Evolutionary conservation across 1,140 invertebrate genomes (phyloP), one percentile per base, ranked within the genome.

Genomic region (Nixonia krombeini): DNA sequence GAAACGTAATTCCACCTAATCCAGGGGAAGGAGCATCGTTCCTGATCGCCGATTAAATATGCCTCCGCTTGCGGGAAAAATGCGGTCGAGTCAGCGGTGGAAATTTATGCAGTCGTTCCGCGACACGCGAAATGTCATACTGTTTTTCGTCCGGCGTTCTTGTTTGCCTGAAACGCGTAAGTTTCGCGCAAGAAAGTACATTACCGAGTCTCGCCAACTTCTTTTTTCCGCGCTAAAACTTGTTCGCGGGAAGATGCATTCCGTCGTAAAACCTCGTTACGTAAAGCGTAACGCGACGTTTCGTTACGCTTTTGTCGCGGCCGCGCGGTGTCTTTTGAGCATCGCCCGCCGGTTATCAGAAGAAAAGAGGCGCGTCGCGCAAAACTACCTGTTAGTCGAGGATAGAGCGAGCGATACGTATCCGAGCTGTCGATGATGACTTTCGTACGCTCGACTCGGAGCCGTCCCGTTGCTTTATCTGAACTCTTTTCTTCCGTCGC

Each of bases 1-100:
- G 73, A 75, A 75, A 76, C 72, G 72, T 77, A 76, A 78, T 80
- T 80, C 72, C 74, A 78, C 74, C 66, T 45, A 66, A 74, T n/a
- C n/a, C n/a, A n/a, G n/a, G n/a, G n/a, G n/a, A n/a, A n/a, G n/a
- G n/a, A n/a, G n/a, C n/a, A n/a, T n/a, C n/a, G n/a, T n/a, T n/a
- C n/a, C n/a, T n/a, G n/a, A n/a, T n/a, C n/a, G n/a, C n/a, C n/a
- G n/a, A n/a, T n/a, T n/a, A n/a, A n/a, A n/a, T n/a, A n/a, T n/a
- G n/a, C n/a, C n/a, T n/a, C n/a, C n/a, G n/a, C n/a, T n/a, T n/a
- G n/a, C n/a, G n/a, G n/a, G n/a, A n/a, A n/a, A n/a, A n/a, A n/a
- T n/a, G n/a, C n/a, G n/a, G n/a, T n/a, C n/a, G n/a, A n/a, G n/a
- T n/a, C n/a, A n/a, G n/a, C n/a, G n/a, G n/a, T n/a, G n/a, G n/a